Evolutionary conservation across 1,140 invertebrate genomes (phyloP).

Genomic region (Polyergus mexicanus): DNA sequence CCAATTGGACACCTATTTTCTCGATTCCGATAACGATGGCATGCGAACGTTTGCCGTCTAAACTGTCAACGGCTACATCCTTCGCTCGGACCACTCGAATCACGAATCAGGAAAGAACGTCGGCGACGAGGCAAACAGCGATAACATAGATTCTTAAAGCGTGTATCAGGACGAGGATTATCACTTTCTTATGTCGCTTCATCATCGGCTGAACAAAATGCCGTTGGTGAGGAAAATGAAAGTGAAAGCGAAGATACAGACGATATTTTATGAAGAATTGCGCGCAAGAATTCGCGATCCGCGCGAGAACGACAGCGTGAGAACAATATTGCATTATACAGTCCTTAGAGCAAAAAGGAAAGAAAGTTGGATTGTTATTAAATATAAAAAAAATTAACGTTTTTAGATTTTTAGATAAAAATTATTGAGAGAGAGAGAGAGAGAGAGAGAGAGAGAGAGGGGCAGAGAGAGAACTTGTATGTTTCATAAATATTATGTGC

Average conservation of each 20-base stretch:
- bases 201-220: constrained; percentile 50
- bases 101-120: background rate
- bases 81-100: background rate
- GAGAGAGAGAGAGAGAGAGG: too few species aligned
- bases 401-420: background rate
- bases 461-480: background rate
- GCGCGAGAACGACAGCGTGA: background rate
- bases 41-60: background rate
- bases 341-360: background rate
- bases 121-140: too few species aligned
- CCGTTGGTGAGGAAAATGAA: constrained; percentile 57
- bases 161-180: constrained; percentile 9
- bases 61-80: background rate
- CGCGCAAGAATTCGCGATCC: constrained; percentile 14
- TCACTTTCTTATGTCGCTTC: constrained; percentile 62
- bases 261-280: constrained; percentile 54
- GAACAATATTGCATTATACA: constrained; percentile 11
- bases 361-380: constrained; percentile 5
- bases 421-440: background rate
- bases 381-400: constrained; percentile 5
- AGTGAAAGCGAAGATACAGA: constrained; percentile 64
- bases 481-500: background rate
- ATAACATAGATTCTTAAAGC: background rate
- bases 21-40: constrained; percentile 12
- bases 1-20: background rate